Percentiles rank a stretch among this genome's conserved stretches.
Evolutionary conservation across 2,888 invertebrate genomes (phyloP).

Genomic region (Teleogryllus oceanicus): DNA sequence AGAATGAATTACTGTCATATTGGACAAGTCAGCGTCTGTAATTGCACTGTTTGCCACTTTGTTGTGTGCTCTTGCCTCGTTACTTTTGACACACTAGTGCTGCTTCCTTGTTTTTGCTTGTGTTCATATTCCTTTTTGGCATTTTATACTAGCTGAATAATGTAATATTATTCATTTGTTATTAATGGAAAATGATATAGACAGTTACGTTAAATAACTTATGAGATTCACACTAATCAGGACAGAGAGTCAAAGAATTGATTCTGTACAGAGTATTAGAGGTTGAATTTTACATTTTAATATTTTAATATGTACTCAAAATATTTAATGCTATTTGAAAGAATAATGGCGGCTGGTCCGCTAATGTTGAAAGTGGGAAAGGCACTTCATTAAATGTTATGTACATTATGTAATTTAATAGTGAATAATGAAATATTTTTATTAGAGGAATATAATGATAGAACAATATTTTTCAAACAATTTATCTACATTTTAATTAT

Average conservation of each 20-base stretch:
- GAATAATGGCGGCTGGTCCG: neutral
- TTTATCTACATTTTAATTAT: neutral
- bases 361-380: neutral
- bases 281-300: conserved; percentile 18
- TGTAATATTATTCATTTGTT: neutral
- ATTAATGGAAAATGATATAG: neutral
- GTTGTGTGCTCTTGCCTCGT: neutral
- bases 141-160: neutral
- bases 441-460: neutral
- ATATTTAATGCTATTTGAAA: conserved; percentile 2
- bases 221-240: neutral
- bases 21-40: neutral
- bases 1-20: too few species aligned
- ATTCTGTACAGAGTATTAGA: neutral
- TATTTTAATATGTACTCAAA: neutral
- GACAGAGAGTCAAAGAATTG: neutral
- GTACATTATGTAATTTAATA: neutral
- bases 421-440: neutral
- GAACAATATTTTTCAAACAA: neutral
- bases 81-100: neutral
- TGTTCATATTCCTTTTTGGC: neutral
- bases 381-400: neutral
- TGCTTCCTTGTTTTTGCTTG: neutral
- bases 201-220: neutral
- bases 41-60: neutral